phyloP scores from a whole-genome alignment of 64 coral and sea anemone species.

The Cladopsammia gracilis region DNA sequence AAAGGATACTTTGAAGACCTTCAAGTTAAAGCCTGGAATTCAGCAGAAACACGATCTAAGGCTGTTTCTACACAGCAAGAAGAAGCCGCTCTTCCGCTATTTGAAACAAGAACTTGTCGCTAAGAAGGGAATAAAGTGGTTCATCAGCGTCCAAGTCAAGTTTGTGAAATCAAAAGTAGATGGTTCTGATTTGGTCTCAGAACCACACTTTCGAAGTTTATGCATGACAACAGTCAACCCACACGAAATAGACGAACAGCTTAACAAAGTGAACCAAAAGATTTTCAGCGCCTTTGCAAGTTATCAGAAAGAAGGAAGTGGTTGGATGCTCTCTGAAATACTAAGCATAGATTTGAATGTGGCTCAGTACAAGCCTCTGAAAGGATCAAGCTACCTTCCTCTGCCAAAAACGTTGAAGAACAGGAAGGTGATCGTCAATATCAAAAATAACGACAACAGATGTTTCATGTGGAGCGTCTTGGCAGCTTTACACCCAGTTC shows the following conservation, averaged over 20 bases:
- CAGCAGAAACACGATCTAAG: constrained; percentile 42
- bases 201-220: constrained; percentile 62
- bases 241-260: constrained; percentile 9
- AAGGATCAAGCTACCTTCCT: constrained; percentile 42
- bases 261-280: constrained; percentile 28
- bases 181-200: neutral
- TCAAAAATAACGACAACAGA: constrained; percentile 62
- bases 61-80: constrained; percentile 17
- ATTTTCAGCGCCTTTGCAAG: neutral
- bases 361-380: constrained; percentile 46
- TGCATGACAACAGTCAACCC: constrained; percentile 24
- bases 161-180: constrained; percentile 49
- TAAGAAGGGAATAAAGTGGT: constrained; percentile 60
- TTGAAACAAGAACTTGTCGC: neutral
- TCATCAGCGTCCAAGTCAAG: constrained; percentile 35
- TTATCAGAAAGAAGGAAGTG: constrained; percentile 45
- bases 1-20: constrained; percentile 39
- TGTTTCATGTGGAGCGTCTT: constrained; percentile 69
- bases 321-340: constrained; percentile 35
- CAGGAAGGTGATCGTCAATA: constrained; percentile 57
- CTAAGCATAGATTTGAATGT: constrained; percentile 43
- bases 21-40: neutral
- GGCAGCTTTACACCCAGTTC: constrained; percentile 29
- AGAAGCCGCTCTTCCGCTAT: neutral
- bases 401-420: constrained; percentile 27